phyloP scores from a whole-genome alignment of 2,888 invertebrate species.

The Plagodis pulveraria region DNA sequence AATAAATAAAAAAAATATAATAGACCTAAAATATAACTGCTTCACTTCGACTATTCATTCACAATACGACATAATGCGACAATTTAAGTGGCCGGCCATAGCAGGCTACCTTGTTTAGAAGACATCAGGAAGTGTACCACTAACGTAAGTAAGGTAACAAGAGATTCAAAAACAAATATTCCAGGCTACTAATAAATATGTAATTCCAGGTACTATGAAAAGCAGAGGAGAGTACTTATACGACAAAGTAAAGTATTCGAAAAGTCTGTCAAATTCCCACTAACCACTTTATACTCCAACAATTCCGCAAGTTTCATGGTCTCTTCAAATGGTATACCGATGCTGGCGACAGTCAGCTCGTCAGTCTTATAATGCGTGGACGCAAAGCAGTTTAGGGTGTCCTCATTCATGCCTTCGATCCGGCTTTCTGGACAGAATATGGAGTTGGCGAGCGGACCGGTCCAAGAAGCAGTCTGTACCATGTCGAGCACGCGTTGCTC shows the following conservation, averaged over 20 bases:
- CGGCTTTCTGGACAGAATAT: slow-evolving; percentile 59
- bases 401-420: slow-evolving; percentile 51
- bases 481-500: slow-evolving; percentile 64
- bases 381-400: slow-evolving; percentile 47
- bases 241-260: not conserved
- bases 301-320: slow-evolving; percentile 61
- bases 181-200: too few species aligned
- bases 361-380: slow-evolving; percentile 50
- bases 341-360: slow-evolving; percentile 60
- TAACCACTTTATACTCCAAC: slow-evolving; percentile 49
- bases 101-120: too few species aligned
- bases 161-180: too few species aligned
- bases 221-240: too few species aligned
- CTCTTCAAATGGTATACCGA: slow-evolving; percentile 68
- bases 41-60: too few species aligned
- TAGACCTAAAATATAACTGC: too few species aligned
- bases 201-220: too few species aligned
- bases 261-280: slow-evolving; percentile 10
- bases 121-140: too few species aligned
- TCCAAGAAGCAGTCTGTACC: slow-evolving; percentile 65
- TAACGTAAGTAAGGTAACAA: too few species aligned
- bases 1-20: too few species aligned
- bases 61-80: too few species aligned
- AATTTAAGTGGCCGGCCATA: too few species aligned
- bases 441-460: slow-evolving; percentile 65